These are phyloP conservation scores for Sebastes matsubarae DNA, from an alignment of 2,797 vertebrate genomes.

Conservation along the genomic window DNA sequence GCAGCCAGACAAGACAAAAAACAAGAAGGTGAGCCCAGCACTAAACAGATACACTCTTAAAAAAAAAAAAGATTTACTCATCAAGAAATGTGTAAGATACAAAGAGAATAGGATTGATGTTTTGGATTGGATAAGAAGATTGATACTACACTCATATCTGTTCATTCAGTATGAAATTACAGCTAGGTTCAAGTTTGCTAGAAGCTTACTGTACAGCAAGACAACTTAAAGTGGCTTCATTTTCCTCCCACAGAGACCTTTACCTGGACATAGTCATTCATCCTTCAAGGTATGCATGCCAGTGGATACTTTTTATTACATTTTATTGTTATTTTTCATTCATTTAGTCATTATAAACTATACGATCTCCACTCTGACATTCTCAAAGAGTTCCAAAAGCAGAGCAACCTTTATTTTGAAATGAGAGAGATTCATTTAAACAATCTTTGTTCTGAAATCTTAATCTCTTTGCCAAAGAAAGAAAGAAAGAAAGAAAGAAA, in stretches of 20 bases:
- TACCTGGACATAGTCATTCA: conserved; percentile 83
- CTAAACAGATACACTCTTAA: conserved; percentile 37
- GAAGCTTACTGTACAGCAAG: not conserved
- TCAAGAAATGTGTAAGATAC: conserved; percentile 2
- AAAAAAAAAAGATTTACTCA: not conserved
- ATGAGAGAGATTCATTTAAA: not conserved
- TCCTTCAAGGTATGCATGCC: conserved; percentile 82
- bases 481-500: not conserved
- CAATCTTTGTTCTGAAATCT: conserved; percentile 6
- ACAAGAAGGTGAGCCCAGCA: conserved; percentile 79
- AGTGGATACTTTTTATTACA: not conserved
- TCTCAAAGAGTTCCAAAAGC: not conserved
- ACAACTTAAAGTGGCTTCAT: conserved; percentile 34
- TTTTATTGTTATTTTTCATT: not conserved
- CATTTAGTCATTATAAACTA: not conserved
- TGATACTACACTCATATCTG: not conserved
- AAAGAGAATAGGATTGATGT: not conserved
- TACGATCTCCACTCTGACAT: not conserved
- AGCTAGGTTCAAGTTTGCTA: not conserved
- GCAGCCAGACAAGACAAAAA: conserved; percentile 81
- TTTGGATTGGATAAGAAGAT: not conserved
- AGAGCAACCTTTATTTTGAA: conserved; percentile 5
- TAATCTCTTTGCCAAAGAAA: conserved; percentile 26
- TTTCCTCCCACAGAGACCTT: conserved; percentile 80
- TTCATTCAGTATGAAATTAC: not conserved